phyloP scores from a whole-genome alignment of 2,797 vertebrate genomes.

The Anabacerthia variegaticeps region DNA sequence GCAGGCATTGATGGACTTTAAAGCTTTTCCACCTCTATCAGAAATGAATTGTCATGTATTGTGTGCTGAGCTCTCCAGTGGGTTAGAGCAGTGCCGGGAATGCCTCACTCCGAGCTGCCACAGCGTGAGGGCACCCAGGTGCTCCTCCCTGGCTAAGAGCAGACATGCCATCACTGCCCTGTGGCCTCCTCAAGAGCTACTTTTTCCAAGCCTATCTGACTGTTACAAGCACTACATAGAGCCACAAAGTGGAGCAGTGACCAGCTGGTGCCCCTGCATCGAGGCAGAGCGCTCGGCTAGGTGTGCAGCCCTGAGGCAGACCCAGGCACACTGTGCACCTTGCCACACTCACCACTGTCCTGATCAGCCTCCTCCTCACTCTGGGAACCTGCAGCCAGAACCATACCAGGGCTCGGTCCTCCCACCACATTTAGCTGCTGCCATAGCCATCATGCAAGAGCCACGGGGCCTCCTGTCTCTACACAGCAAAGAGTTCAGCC shows the following conservation, averaged over 20 bases:
- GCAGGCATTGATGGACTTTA: neutral
- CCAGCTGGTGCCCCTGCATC: neutral
- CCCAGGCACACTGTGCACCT: neutral
- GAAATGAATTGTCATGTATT: neutral
- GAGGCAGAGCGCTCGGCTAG: neutral
- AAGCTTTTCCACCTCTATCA: neutral
- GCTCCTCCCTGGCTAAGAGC: neutral
- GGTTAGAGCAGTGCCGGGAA: neutral
- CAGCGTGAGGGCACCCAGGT: neutral
- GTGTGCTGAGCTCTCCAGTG: neutral
- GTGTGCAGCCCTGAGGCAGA: rapidly evolving
- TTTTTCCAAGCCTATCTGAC: neutral
- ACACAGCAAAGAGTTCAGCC: neutral
- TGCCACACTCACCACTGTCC: rapidly evolving
- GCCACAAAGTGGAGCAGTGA: neutral
- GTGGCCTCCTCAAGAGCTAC: neutral
- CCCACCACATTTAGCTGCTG: rapidly evolving
- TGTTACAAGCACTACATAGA: neutral
- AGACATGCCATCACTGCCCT: neutral
- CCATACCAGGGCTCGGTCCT: rapidly evolving
- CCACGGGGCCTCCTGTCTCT: neutral
- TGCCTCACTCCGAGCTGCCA: rapidly evolving
- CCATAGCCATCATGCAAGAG: rapidly evolving
- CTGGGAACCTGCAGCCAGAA: rapidly evolving
- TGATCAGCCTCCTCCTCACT: neutral